Conservation (phyloP, 2,113 vertebrate species). For the Sinocyclocheilus rhinocerous region DNA sequence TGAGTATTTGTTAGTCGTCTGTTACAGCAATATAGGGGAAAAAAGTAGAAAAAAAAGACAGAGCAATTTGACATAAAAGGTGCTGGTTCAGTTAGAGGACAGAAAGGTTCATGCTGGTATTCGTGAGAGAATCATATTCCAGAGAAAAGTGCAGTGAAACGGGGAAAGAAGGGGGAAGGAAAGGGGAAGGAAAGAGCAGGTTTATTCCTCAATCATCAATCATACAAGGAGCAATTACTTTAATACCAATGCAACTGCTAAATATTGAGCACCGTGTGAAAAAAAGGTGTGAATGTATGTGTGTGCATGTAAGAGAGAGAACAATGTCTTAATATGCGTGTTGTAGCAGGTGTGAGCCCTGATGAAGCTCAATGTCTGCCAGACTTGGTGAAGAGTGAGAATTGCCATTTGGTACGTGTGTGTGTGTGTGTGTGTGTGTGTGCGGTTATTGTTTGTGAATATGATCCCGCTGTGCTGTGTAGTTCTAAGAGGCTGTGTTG, state of each 20-base stretch:
- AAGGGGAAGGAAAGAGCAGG: background rate
- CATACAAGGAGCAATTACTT: background rate
- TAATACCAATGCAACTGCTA: constrained; percentile 52
- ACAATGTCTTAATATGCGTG: constrained; percentile 25
- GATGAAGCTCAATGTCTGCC: background rate
- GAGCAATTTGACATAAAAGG: constrained; percentile 26
- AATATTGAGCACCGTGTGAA: background rate
- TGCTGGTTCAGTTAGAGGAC: constrained; percentile 41
- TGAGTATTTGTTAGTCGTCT: background rate
- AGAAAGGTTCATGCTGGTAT: constrained; percentile 45
- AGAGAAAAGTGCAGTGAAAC: background rate
- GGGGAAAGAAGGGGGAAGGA: background rate
- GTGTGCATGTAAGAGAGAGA: background rate
- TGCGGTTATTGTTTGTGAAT: constrained; percentile 40
- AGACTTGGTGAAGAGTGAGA: constrained; percentile 30
- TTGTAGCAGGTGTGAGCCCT: constrained; percentile 20
- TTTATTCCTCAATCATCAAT: background rate
- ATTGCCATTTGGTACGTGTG: constrained; percentile 30
- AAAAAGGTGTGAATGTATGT: constrained; percentile 42
- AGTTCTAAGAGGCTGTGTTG: background rate
- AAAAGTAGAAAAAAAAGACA: background rate
- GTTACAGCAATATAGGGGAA: background rate
- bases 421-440: background rate
- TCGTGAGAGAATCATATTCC: constrained; percentile 42
- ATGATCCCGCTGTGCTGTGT: constrained; percentile 31